Percentiles rank a stretch among this genome's conserved stretches.
phyloP scores from a whole-genome alignment of 1,140 invertebrate species.

The Eurytemora carolleeae region DNA sequence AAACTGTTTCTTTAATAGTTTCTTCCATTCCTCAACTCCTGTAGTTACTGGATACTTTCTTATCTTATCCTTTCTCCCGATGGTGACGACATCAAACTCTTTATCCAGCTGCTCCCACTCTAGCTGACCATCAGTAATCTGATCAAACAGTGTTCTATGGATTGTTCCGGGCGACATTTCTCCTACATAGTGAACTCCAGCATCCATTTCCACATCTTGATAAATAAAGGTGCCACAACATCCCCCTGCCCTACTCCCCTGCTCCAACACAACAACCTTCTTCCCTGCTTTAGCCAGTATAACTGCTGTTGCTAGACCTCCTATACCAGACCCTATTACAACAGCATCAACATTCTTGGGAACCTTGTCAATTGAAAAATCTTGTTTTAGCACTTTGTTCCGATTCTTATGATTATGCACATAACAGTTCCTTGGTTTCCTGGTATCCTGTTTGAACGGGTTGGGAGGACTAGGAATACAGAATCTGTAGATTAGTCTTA shows the following conservation, averaged over 20 bases:
- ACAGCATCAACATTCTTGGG: conserved; percentile 23
- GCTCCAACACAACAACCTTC: conserved; percentile 25
- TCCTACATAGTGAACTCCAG: conserved; percentile 29
- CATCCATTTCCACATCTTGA: conserved; percentile 28
- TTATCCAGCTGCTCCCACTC: conserved; percentile 24
- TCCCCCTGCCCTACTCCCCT: conserved; percentile 23
- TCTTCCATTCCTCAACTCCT: conserved; percentile 21
- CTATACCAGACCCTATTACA: conserved; percentile 27
- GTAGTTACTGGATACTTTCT: conserved; percentile 16
- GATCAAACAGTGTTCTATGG: conserved; percentile 23
- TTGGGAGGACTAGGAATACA: too few relatives aligned
- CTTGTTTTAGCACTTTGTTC: conserved; percentile 15
- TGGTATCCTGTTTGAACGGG: too few relatives aligned
- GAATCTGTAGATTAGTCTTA: too few relatives aligned
- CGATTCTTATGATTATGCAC: conserved; percentile 16
- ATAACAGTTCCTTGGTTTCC: too few relatives aligned
- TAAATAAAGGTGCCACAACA: conserved; percentile 19
- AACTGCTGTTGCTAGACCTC: conserved; percentile 25
- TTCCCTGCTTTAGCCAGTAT: conserved; percentile 24
- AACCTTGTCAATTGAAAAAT: conserved; percentile 17
- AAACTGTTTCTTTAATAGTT: conserved; percentile 24
- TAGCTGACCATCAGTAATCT: conserved; percentile 27
- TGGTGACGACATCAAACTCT: conserved; percentile 2
- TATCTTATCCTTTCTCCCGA: conserved; percentile 7
- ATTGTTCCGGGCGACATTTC: conserved; percentile 23